These are phyloP conservation scores for Mellivora capensis DNA, from an alignment of 2,113 vertebrate genomes.

Conservation along the genomic window DNA sequence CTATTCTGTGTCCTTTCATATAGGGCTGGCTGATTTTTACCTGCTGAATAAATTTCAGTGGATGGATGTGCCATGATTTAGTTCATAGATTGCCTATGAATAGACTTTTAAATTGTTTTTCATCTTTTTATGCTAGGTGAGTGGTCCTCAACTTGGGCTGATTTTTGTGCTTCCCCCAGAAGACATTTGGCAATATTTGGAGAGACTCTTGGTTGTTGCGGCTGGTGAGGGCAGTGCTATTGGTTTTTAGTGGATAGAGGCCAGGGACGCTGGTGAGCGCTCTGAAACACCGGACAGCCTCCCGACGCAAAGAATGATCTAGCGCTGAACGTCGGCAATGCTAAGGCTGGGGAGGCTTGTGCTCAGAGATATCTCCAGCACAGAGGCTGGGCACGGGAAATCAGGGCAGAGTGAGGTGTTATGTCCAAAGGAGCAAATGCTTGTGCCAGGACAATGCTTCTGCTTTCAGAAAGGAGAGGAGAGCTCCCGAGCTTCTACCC, in stretches of 20 bases:
- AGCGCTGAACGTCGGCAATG: fast-evolving
- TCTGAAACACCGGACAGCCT: fast-evolving
- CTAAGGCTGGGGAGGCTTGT: not conserved
- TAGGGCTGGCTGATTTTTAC: not conserved
- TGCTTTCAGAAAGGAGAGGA: not conserved
- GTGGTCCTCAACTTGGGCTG: not conserved
- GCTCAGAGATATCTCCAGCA: not conserved
- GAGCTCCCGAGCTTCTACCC: fast-evolving
- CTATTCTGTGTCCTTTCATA: not conserved
- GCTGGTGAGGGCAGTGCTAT: not conserved
- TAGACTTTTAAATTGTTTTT: not conserved
- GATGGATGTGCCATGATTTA: not conserved
- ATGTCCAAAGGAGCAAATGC: not conserved
- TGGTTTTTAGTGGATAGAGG: not conserved
- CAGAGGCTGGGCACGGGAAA: too few relatives aligned
- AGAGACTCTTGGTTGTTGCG: not conserved
- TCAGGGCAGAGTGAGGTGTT: not conserved
- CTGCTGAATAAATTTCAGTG: not conserved
- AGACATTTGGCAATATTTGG: not conserved
- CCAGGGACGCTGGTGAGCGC: not conserved
- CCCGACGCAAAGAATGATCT: fast-evolving
- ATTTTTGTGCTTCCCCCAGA: not conserved
- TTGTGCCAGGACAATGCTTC: fast-evolving
- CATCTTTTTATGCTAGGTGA: not conserved
- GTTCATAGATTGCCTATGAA: not conserved